Evolutionary conservation across 2,888 invertebrate genomes (phyloP), one percentile per base, ranked within the genome.

Genomic region (Rhogogaster chlorosoma): DNA sequence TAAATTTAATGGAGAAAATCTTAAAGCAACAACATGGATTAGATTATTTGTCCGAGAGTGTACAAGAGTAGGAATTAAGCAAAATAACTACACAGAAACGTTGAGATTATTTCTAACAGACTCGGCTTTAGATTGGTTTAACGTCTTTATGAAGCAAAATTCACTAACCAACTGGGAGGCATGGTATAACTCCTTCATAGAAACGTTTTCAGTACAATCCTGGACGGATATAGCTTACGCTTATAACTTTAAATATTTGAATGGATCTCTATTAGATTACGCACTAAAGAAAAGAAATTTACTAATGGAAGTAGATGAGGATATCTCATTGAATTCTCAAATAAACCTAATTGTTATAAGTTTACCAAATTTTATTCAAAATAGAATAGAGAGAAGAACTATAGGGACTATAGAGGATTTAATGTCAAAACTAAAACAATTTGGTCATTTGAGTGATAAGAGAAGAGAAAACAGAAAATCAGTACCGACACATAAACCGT

Each of bases 141-240:
- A 29, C 18, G 64, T 38, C 4, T 42, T 67, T 36, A 18, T 82
- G 22, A 82, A 38, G 36, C 36, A 64, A 15, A 64, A 82, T 22
- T 38, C 57, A 9, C 9, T 53, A 32, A 15, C 15, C 15, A 26
- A 61, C 26, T 84, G 85, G 83, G 75, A 84, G 1, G 26, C 18
- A 77, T 85, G 75, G 83, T 6, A 84, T 82, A 45, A 84, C 45
- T 84, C 64, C 42, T 73, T 53, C 4, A 45, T 45, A 45, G 45
- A 45, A 45, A 45, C 45, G 2, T 45, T 45, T 45, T 45, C 45
- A 45, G 75, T 38, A 38, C 83, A 85, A 32, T 73, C 75, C 22
- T 85, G 85, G 85, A 75, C 71, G 15, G 84, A 84, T 1, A 84
- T 83, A 57, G 75, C 83, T 15, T 84, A 85, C 26, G 83, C 85